Evolutionary conservation across 2,888 invertebrate species (phyloP).

Genomic region (Aporophyla nigra): DNA sequence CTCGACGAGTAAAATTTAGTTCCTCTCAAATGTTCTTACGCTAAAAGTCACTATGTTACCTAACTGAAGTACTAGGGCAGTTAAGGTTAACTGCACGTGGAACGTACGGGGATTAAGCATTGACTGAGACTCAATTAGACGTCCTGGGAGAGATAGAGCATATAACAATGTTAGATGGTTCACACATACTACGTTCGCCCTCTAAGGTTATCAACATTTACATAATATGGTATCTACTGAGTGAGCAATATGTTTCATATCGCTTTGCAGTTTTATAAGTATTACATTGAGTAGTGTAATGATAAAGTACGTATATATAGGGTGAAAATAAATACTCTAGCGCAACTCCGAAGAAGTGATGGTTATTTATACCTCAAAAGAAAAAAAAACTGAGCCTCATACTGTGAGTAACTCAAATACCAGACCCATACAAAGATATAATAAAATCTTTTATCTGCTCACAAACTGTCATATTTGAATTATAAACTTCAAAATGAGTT

Average conservation of each 20-base stretch:
- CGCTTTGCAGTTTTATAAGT: not conserved
- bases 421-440: no score
- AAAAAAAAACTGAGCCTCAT: no score
- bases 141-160: slow-evolving; percentile 9
- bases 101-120: slow-evolving; percentile 10
- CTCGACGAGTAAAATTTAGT: not conserved
- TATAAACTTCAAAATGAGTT: no score
- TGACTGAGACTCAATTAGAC: slow-evolving; percentile 40
- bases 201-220: not conserved
- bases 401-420: no score
- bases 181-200: no score
- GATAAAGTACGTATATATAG: not conserved
- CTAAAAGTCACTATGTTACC: not conserved
- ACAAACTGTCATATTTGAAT: no score
- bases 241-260: not conserved
- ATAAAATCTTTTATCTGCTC: no score
- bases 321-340: no score
- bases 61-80: slow-evolving; percentile 31
- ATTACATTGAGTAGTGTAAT: not conserved
- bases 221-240: not conserved
- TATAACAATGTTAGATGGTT: not conserved
- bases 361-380: no score
- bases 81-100: slow-evolving; percentile 27
- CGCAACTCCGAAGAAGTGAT: no score
- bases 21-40: not conserved